Evolutionary conservation across 2,888 invertebrate species (phyloP).

Genomic region (Emmelina monodactyla): DNA sequence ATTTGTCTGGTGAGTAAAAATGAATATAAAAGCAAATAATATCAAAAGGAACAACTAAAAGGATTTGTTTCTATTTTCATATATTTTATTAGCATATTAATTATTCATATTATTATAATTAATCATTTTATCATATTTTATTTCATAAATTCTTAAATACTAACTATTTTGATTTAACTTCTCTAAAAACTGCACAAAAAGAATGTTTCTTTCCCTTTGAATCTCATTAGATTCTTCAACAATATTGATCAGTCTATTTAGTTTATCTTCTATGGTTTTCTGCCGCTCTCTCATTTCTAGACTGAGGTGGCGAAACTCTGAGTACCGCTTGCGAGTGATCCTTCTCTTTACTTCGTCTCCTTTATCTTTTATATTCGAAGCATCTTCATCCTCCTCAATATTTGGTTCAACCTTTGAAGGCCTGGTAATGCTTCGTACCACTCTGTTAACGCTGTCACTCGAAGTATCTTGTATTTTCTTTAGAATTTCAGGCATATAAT

Average conservation of each 20-base stretch:
- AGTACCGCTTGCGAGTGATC: slow-evolving; percentile 32
- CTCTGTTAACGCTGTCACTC: slow-evolving; percentile 40
- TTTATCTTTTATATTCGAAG: slow-evolving; percentile 28
- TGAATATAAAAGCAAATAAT: too few relatives aligned
- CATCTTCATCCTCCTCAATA: slow-evolving; percentile 27
- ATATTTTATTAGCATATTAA: too few relatives aligned
- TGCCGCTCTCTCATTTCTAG: slow-evolving; percentile 51
- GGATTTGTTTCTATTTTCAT: too few relatives aligned
- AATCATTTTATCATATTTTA: too few relatives aligned
- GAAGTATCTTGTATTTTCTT: slow-evolving; percentile 40
- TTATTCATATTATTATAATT: too few relatives aligned
- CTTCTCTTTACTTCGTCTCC: slow-evolving; percentile 36
- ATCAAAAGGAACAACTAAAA: too few relatives aligned
- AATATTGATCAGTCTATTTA: slow-evolving; percentile 52
- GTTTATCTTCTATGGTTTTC: slow-evolving; percentile 44
- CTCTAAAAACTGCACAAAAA: slow-evolving; percentile 49
- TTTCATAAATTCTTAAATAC: too few relatives aligned
- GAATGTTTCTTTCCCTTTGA: slow-evolving; percentile 45
- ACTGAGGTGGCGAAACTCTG: slow-evolving; percentile 44
- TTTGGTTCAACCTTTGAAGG: slow-evolving; percentile 25
- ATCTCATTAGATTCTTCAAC: slow-evolving; percentile 56
- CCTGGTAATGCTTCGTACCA: slow-evolving; percentile 35
- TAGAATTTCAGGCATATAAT: slow-evolving; percentile 46
- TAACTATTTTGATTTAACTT: slow-evolving; percentile 25
- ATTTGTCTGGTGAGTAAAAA: too few relatives aligned